Percentiles rank a stretch among this genome's conserved stretches.
Evolutionary conservation across 2,797 vertebrate species (phyloP).

Genomic region (Acanthis flammea): DNA sequence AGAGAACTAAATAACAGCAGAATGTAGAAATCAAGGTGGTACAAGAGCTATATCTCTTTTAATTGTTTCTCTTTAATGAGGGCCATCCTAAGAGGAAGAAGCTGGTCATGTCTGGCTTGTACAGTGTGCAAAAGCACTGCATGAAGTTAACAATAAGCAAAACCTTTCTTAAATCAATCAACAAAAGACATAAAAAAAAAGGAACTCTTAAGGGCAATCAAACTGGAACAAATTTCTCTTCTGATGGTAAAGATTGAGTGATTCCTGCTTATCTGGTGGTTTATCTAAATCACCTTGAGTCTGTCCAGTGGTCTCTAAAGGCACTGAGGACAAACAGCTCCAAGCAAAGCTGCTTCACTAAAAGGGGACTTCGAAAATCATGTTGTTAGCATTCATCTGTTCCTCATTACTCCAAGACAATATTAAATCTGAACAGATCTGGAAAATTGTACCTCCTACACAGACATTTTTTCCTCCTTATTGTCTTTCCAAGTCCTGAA

Average conservation of each 20-base stretch:
- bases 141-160: not conserved
- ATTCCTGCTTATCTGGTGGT: not conserved
- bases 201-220: not conserved
- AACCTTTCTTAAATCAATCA: not conserved
- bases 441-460: slow-evolving; percentile 22
- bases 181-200: not conserved
- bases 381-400: not conserved
- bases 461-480: slow-evolving; percentile 6
- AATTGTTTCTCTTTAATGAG: not conserved
- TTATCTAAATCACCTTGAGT: not conserved
- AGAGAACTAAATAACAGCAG: not conserved
- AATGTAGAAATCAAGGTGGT: not conserved
- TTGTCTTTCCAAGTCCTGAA: not conserved
- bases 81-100: not conserved
- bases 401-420: not conserved
- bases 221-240: not conserved
- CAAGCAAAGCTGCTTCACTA: not conserved
- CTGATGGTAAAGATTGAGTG: not conserved
- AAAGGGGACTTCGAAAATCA: not conserved
- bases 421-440: not conserved
- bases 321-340: not conserved
- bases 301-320: not conserved
- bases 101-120: not conserved
- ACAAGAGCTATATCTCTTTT: not conserved
- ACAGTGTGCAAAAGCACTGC: not conserved